These are phyloP conservation scores for Forbesichthys agassizii DNA, from an alignment of 2,113 vertebrate species.

Conservation along the genomic window DNA sequence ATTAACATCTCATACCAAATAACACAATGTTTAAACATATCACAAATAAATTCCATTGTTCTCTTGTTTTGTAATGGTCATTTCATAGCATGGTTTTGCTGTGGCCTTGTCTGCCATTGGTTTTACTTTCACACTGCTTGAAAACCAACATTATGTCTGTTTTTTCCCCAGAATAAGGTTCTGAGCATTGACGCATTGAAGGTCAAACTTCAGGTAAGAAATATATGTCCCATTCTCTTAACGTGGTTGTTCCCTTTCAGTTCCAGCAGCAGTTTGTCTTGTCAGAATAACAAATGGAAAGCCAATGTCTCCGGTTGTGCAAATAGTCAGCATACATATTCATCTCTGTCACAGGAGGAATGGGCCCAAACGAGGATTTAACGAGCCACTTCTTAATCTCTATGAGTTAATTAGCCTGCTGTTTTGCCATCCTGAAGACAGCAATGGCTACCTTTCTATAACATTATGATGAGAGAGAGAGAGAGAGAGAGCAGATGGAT, in stretches of 20 bases:
- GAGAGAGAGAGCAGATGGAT: not conserved
- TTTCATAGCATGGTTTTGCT: not conserved
- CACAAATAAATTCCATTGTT: too few relatives aligned
- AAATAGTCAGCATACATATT: slow-evolving; percentile 33
- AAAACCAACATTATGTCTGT: not conserved
- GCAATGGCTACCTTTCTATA: slow-evolving; percentile 31
- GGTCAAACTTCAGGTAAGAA: slow-evolving; percentile 90
- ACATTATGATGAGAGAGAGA: slow-evolving; percentile 20
- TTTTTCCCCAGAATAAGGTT: slow-evolving; percentile 89
- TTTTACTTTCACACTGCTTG: not conserved
- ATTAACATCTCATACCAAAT: too few relatives aligned
- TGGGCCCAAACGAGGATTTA: slow-evolving; percentile 34
- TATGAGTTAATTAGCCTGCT: slow-evolving; percentile 50
- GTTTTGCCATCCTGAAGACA: slow-evolving; percentile 45
- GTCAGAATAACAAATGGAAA: slow-evolving; percentile 11
- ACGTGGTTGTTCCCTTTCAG: not conserved
- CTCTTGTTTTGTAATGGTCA: too few relatives aligned
- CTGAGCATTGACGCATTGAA: slow-evolving; percentile 88
- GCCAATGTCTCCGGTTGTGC: slow-evolving; percentile 9
- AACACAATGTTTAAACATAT: not conserved
- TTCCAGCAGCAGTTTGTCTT: slow-evolving; percentile 1
- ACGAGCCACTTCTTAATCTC: slow-evolving; percentile 56
- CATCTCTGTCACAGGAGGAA: slow-evolving; percentile 18
- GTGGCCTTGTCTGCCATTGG: not conserved
- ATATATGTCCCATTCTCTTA: not conserved